Conservation (phyloP, 2,113 vertebrate genomes). For the Irena cyanogastra region DNA sequence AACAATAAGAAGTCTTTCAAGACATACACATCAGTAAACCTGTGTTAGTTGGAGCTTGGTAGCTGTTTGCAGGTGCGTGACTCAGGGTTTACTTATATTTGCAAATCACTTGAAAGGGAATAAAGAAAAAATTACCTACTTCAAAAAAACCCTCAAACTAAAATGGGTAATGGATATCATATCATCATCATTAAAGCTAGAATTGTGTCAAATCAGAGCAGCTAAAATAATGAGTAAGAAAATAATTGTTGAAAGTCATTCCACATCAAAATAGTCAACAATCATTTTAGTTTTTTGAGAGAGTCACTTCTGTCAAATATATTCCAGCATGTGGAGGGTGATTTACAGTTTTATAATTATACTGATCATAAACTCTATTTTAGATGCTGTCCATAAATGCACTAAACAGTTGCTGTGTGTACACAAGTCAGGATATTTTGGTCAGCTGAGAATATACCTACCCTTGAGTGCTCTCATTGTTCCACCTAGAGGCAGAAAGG, state of each 20-base stretch:
- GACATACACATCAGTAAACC: not conserved
- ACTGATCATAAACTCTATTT: not conserved
- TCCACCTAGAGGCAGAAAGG: not conserved
- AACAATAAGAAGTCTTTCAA: not conserved
- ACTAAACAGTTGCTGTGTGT: not conserved
- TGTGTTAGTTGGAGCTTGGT: not conserved
- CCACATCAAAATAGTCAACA: not conserved
- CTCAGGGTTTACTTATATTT: not conserved
- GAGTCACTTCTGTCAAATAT: not conserved
- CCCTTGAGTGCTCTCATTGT: not conserved
- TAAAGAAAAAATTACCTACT: not conserved
- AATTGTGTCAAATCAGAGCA: not conserved
- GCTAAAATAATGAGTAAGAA: not conserved
- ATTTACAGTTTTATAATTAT: not conserved
- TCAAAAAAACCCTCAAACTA: not conserved
- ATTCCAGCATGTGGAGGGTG: not conserved
- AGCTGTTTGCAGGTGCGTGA: not conserved
- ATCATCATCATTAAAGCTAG: not conserved
- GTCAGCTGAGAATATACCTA: not conserved
- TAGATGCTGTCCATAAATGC: not conserved
- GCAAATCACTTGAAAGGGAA: not conserved
- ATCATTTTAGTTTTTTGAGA: not conserved
- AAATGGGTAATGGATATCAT: not conserved
- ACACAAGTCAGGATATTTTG: not conserved
- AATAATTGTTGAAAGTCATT: not conserved